phyloP scores from a whole-genome alignment of 2,113 vertebrate species.

The Gracilinanus agilis region DNA sequence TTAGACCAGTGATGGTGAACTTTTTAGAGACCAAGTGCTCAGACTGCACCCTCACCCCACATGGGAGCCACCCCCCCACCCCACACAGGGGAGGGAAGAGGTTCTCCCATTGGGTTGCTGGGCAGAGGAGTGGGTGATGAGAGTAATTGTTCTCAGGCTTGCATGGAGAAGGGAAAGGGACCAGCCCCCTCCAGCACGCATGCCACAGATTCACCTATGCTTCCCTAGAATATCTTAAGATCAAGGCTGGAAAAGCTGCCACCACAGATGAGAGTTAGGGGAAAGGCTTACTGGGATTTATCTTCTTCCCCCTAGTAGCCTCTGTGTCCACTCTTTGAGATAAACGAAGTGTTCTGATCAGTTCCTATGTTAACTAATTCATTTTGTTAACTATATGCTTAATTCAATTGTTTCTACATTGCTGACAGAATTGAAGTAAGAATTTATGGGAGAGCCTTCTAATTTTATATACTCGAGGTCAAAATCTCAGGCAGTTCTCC shows the following conservation, averaged over 20 bases:
- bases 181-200: too few species aligned
- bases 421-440: neutral
- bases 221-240: neutral
- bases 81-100: too few species aligned
- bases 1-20: too few species aligned
- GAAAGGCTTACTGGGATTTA: neutral
- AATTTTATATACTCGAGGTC: neutral
- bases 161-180: too few species aligned
- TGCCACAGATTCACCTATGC: too few species aligned
- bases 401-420: neutral
- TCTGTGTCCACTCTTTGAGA: neutral
- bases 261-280: neutral
- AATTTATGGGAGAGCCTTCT: neutral
- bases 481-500: neutral
- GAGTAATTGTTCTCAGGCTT: too few species aligned
- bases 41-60: too few species aligned
- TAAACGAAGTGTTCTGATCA: neutral
- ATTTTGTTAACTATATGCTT: neutral
- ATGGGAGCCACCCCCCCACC: too few species aligned
- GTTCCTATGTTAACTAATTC: neutral
- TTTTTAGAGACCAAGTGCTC: too few species aligned
- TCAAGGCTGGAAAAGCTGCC: neutral
- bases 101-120: too few species aligned
- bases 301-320: neutral
- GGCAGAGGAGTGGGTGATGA: too few species aligned